These are phyloP conservation scores for Drosophila stalkeri DNA, from an alignment of 2,888 invertebrate species.

Conservation along the genomic window DNA sequence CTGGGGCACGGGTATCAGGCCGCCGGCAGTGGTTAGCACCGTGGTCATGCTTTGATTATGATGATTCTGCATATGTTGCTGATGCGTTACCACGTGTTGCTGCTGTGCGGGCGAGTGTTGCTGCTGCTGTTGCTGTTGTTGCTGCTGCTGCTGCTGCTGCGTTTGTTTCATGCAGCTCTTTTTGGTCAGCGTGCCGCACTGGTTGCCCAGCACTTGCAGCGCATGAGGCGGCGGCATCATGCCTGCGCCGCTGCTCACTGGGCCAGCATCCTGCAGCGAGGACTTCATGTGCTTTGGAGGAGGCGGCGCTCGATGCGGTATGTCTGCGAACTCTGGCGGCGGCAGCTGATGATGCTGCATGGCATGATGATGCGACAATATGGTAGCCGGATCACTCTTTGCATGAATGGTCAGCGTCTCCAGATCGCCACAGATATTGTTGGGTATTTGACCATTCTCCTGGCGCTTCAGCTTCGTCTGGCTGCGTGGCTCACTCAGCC, in stretches of 20 bases:
- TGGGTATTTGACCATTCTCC: constrained; percentile 95
- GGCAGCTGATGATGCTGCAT: constrained; percentile 92
- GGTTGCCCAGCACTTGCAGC: constrained; percentile 90
- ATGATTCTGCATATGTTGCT: constrained; percentile 83
- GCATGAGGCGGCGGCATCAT: constrained; percentile 91
- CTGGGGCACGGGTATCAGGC: constrained; percentile 89
- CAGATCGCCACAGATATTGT: constrained; percentile 94
- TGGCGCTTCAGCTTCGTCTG: constrained; percentile 90
- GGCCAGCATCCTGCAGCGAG: constrained; percentile 85
- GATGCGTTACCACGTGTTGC: constrained; percentile 65
- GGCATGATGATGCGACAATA: constrained; percentile 91
- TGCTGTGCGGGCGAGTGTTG: constrained; percentile 73
- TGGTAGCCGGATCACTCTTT: constrained; percentile 90
- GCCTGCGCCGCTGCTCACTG: constrained; percentile 85
- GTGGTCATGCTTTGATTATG: constrained; percentile 86
- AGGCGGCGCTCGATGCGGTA: constrained; percentile 91
- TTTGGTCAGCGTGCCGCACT: constrained; percentile 91
- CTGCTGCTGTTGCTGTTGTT: constrained; percentile 73
- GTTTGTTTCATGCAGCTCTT: constrained; percentile 87
- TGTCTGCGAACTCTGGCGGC: constrained; percentile 93
- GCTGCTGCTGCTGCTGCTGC: constrained; percentile 55
- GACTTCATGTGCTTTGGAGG: constrained; percentile 89
- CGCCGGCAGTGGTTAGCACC: constrained; percentile 87
- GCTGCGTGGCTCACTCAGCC: constrained; percentile 87
- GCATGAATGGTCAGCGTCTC: constrained; percentile 87